These are phyloP conservation scores for Lithophane semibrunnea DNA, from an alignment of 2,888 invertebrate species.

Conservation along the genomic window DNA sequence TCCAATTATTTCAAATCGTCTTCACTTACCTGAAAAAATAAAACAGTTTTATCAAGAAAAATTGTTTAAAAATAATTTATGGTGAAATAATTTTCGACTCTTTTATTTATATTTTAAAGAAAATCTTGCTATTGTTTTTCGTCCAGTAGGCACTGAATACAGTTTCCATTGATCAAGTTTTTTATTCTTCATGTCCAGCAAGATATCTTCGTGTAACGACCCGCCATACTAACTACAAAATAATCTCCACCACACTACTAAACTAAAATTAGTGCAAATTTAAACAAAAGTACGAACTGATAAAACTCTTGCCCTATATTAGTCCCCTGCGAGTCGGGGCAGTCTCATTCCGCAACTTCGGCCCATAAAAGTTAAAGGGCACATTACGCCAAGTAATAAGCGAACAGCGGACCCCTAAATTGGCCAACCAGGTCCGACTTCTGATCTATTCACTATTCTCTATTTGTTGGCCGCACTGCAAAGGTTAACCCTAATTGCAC, in stretches of 20 bases:
- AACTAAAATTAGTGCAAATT: constrained; percentile 82
- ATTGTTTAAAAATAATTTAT: neutral
- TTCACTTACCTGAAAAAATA: constrained; percentile 62
- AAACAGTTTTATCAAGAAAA: constrained; percentile 8
- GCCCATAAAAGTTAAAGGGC: constrained; percentile 89
- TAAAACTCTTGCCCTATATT: constrained; percentile 86
- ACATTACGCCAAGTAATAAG: constrained; percentile 89
- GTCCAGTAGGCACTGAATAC: neutral
- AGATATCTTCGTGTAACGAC: neutral
- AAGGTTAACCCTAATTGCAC: constrained; percentile 55
- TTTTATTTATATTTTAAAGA: neutral
- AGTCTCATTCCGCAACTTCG: constrained; percentile 85
- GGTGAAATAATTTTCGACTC: neutral
- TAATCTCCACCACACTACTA: constrained; percentile 64
- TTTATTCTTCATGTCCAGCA: neutral
- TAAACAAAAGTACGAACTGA: constrained; percentile 81
- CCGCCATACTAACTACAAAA: constrained; percentile 6
- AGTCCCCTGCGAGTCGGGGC: constrained; percentile 78
- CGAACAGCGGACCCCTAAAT: constrained; percentile 86
- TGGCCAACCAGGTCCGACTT: constrained; percentile 76
- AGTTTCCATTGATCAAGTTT: neutral
- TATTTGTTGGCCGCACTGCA: constrained; percentile 55
- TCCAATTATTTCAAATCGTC: constrained; percentile 11
- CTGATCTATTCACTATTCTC: constrained; percentile 80
- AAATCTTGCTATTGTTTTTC: neutral